Conservation (phyloP, 2,113 vertebrate species). For the Saccopteryx bilineata region DNA sequence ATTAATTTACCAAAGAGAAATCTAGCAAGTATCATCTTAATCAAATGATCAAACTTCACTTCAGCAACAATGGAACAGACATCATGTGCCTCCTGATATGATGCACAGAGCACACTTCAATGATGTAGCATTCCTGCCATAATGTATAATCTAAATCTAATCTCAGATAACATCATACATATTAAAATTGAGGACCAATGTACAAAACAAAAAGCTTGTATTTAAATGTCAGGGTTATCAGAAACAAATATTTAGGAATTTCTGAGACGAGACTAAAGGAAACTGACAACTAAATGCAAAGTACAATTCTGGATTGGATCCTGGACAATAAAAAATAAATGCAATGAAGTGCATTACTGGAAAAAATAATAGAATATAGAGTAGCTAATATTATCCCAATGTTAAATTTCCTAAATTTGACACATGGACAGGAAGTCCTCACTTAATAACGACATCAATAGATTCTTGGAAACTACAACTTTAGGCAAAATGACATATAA, state of each 20-base stretch:
- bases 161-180: conserved; percentile 11
- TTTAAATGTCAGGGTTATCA: neutral
- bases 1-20: neutral
- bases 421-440: neutral
- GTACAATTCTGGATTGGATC: neutral
- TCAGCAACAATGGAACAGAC: neutral
- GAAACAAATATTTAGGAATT: conserved; percentile 27
- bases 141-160: neutral
- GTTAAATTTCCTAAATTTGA: neutral
- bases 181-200: neutral
- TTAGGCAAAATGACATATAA: neutral
- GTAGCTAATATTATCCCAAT: accelerated
- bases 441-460: neutral
- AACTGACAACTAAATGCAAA: neutral
- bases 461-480: neutral
- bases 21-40: neutral
- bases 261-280: neutral
- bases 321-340: neutral
- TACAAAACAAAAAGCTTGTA: neutral
- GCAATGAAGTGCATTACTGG: neutral
- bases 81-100: neutral
- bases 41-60: neutral
- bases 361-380: neutral
- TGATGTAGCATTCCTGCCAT: neutral
- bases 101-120: neutral